Conservation (phyloP, 2,113 vertebrate genomes). For the Cyanoderma ruficeps region DNA sequence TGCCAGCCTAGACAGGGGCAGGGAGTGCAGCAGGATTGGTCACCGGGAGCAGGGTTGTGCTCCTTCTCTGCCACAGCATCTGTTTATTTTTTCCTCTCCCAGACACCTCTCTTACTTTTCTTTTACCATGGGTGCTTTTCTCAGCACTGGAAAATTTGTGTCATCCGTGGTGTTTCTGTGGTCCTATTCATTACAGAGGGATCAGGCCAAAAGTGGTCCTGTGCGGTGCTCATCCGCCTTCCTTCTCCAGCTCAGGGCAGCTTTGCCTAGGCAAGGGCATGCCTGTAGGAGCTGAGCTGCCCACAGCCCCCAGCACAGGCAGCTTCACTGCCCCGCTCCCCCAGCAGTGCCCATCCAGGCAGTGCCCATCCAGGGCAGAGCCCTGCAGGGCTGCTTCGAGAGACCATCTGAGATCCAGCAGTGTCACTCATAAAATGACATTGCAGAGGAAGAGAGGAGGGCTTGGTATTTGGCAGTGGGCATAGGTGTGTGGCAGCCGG, state of each 20-base stretch:
- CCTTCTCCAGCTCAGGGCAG: background rate
- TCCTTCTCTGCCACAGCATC: background rate
- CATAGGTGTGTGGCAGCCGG: background rate
- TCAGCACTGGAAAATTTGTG: background rate
- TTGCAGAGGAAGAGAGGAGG: background rate
- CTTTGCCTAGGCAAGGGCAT: background rate
- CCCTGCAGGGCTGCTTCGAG: rapidly evolving
- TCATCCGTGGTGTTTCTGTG: background rate
- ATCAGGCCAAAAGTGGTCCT: background rate
- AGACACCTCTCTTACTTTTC: background rate
- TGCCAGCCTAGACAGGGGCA: background rate
- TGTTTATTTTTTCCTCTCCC: background rate
- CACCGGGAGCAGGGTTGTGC: background rate
- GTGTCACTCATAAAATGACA: background rate
- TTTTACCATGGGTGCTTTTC: background rate
- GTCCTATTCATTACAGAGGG: too few species aligned
- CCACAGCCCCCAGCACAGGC: background rate
- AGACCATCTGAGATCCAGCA: background rate
- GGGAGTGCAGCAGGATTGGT: background rate
- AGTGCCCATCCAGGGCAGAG: background rate
- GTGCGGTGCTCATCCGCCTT: background rate
- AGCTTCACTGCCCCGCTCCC: background rate
- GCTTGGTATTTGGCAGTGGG: background rate
- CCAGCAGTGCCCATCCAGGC: rapidly evolving
- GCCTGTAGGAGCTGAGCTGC: background rate